Conservation (phyloP, 2,888 invertebrate species). For the Cheilosia pagana region DNA sequence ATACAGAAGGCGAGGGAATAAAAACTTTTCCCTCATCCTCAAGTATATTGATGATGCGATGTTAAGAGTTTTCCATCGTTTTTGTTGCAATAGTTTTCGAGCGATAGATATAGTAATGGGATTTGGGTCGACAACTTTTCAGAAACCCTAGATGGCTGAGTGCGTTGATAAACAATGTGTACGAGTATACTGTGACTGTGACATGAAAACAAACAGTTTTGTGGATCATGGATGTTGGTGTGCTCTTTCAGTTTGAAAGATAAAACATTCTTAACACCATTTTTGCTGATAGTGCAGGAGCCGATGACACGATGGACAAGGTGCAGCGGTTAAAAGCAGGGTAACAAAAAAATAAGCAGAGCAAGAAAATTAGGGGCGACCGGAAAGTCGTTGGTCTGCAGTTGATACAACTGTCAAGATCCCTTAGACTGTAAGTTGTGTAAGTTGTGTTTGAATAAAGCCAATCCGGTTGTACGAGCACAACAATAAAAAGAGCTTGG, state of each 20-base stretch:
- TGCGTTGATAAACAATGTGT: conserved; percentile 56
- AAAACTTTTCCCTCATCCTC: conserved; percentile 46
- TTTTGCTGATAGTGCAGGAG: not conserved
- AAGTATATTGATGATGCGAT: conserved; percentile 56
- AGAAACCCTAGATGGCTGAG: conserved; percentile 32
- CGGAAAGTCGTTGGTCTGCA: too few relatives aligned
- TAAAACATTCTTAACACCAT: conserved; percentile 37
- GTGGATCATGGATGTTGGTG: conserved; percentile 20
- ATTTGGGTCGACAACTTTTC: conserved; percentile 28
- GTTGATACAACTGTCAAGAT: too few relatives aligned
- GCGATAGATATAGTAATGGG: conserved; percentile 36
- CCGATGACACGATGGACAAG: not conserved
- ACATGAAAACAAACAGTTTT: conserved; percentile 48
- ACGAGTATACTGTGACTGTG: not conserved
- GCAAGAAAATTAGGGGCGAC: conserved; percentile 3
- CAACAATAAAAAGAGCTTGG: too few relatives aligned
- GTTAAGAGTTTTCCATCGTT: conserved; percentile 30
- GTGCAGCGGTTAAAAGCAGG: not conserved
- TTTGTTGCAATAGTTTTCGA: conserved; percentile 51
- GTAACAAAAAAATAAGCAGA: conserved; percentile 27
- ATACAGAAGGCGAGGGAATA: conserved; percentile 13
- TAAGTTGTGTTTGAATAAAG: too few relatives aligned
- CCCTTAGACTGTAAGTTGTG: too few relatives aligned
- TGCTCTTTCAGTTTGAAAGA: conserved; percentile 12
- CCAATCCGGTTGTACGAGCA: too few relatives aligned